Base-by-base conservation (phyloP, 2,888 invertebrate species). In the Lamproptera curius region DNA sequence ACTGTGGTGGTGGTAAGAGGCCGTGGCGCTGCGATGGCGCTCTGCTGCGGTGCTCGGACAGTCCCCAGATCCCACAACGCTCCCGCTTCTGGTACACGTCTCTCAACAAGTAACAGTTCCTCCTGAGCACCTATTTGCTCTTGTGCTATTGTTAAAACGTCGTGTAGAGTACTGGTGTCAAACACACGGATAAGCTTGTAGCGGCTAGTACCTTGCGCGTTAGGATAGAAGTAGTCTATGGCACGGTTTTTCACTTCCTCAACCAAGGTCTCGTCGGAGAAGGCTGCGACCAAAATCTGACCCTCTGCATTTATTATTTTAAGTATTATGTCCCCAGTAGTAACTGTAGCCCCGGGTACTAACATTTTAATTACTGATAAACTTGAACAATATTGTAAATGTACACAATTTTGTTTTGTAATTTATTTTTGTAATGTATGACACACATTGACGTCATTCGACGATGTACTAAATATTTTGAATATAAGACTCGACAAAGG, bases 281-380 rank as follows among this genome's bases (percentile, higher is more conserved):
- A 85, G 47, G 70, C 74, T 0, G 76, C 70, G 0, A 71, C 65
- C 49, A 77, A 83, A 0, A 76, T 73, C 16, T 71, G 73, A 0
- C 87, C 86, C 16, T 86, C 85, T 0, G 85, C 81, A 31, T 85
- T 77, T 9, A 87, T 72, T 4, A 87, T 64, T 58, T 81, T 86
- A 10, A 87, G 56, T 0, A 80, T 54, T 6, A 86, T 59, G 46
- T 43, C 52, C 0, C 64, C 65, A 20, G 56, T 57, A 8, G 75
- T 55, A n/a, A n/a, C n/a, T 0, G 75, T 78, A 0, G 77, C 58
- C 11, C 83, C 85, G 0, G 84, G 69, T 0, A 85, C 73, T 20
- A 85, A 55, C 86, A 87, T 86, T 41, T 16, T 28, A 6, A 8
- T 23, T 8, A 23, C 4, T 23, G 8, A 23, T 23, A 23, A 23